Evolutionary conservation across 1,140 invertebrate genomes (phyloP), one percentile per base, ranked within the genome.

Genomic region (Saccostrea echinata): DNA sequence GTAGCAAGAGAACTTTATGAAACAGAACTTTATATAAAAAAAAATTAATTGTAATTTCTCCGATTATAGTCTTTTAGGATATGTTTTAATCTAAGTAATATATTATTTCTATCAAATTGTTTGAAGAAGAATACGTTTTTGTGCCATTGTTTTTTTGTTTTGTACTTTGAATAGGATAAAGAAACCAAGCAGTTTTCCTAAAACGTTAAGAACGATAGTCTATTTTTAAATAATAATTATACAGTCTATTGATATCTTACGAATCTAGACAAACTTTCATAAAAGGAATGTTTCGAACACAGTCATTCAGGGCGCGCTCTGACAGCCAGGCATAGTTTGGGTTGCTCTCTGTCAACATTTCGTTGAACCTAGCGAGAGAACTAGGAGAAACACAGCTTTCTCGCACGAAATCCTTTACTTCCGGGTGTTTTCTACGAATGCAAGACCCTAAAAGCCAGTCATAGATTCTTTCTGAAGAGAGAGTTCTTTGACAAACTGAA

Each of bases 271-370:
- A 13, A 76, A 76, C 68, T 27, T 33, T 76, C 68, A 27, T 76
- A 76, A 30, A 76, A 30, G 68, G 68, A 33, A 76, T 76, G 27
- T 76, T 76, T 11, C 68, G 24, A 33, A 76, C 27, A 33, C 68
- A 76, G 1, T 76, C 68, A 16, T 76, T 76, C 30, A 76, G 27
- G 2, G 27, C 30, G 13, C 68, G 30, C 30, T 76, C 68, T 33
- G 68, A 76, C 68, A 76, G 12, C 68, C 11, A 76, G 16, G 68
- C 27, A 30, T 76, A 76, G 68, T 76, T 76, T 18, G 68, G 68
- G 68, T 76, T 76, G 30, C 27, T 33, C 68, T 76, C 68, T 16
- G 68, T 76, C 27, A 76, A 76, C 27, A 76, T 35, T 9, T 27
- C 68, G 16, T 76, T 76, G 30, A 30, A 76, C 27, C 27, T 76